Evolutionary conservation across 2,797 vertebrate genomes (phyloP).

Genomic region (Etheostoma nigrum): DNA sequence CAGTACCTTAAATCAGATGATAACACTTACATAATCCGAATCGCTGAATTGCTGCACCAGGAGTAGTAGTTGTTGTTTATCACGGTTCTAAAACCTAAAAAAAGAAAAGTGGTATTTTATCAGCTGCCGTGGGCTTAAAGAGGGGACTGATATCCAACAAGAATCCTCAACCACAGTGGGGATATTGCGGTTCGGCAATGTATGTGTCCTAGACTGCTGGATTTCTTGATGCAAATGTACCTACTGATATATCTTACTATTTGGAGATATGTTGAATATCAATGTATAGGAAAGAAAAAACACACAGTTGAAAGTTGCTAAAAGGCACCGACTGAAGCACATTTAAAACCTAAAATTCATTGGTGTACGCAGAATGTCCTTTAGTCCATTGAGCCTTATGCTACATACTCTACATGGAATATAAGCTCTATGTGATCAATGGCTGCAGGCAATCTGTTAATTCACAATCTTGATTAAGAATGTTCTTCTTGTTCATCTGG

Average conservation of each 20-base stretch:
- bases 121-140: slow-evolving; percentile 15
- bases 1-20: slow-evolving; percentile 16
- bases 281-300: background rate
- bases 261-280: background rate
- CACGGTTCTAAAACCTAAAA: slow-evolving; percentile 6
- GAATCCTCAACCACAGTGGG: background rate
- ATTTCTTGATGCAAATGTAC: background rate
- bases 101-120: slow-evolving; percentile 25
- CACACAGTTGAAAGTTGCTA: background rate
- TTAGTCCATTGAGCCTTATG: background rate
- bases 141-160: slow-evolving; percentile 5
- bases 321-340: background rate
- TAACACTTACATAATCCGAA: slow-evolving; percentile 44
- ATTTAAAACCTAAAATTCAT: background rate
- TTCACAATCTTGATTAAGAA: slow-evolving; percentile 22
- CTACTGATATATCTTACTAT: background rate
- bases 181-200: background rate
- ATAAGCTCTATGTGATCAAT: slow-evolving; percentile 7
- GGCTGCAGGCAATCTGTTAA: slow-evolving; percentile 6
- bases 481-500: background rate
- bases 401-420: slow-evolving; percentile 7
- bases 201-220: background rate
- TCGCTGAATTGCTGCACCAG: slow-evolving; percentile 10
- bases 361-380: background rate
- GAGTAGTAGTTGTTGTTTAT: slow-evolving; percentile 29